Evolutionary conservation across 2,113 vertebrate genomes (phyloP).

Genomic region (Lepisosteus osseus): DNA sequence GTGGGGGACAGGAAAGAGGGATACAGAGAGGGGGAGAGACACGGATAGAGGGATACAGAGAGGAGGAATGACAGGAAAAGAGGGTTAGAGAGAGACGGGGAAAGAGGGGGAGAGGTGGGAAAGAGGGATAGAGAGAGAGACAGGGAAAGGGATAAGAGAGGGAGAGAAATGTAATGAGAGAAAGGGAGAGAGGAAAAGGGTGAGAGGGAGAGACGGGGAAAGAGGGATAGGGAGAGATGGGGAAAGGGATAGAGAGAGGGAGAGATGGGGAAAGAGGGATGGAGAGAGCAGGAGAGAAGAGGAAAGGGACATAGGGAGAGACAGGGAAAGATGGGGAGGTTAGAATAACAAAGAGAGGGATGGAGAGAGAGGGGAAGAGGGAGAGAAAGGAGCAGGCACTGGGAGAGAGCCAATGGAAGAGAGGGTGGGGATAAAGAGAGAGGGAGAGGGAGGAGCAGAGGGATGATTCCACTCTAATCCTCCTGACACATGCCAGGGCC

Average conservation of each 20-base stretch:
- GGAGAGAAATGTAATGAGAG: too few relatives aligned
- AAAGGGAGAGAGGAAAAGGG: neutral
- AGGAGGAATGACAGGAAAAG: neutral
- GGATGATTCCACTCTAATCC: conserved; percentile 68
- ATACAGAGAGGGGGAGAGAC: neutral
- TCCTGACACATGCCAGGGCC: conserved; percentile 60
- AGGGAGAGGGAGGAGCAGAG: conserved; percentile 44
- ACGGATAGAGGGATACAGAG: neutral
- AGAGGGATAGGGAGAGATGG: neutral
- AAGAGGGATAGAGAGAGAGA: too few relatives aligned
- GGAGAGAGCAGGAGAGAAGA: too few relatives aligned
- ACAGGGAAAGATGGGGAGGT: neutral
- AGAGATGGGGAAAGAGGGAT: too few relatives aligned
- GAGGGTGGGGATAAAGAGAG: conserved; percentile 29
- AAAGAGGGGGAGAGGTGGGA: too few relatives aligned
- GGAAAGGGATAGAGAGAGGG: too few relatives aligned
- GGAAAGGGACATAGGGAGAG: neutral
- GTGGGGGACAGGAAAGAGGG: neutral
- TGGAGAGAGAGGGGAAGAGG: conserved; percentile 13
- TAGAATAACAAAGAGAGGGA: too few relatives aligned
- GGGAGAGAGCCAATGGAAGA: neutral
- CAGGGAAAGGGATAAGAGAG: neutral
- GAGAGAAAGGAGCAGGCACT: neutral
- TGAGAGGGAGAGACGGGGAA: neutral
- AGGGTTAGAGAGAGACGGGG: neutral